Percentiles rank a stretch among this genome's conserved stretches.
These are phyloP conservation scores for Ernsta delagoae DNA, from an alignment of 2,888 invertebrate species.

Conservation along the genomic window DNA sequence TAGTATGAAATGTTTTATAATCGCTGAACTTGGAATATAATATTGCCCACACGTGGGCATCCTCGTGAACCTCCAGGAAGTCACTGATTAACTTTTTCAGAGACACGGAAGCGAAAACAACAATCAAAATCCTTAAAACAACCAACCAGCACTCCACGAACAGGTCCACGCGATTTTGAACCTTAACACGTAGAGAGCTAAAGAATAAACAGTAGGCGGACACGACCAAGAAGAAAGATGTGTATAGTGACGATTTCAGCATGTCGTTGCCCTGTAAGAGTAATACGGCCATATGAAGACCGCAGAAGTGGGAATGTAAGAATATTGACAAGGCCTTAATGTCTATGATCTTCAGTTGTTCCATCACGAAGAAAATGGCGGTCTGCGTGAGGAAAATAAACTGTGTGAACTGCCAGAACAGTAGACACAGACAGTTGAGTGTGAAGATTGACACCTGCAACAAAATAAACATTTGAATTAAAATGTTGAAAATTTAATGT, in stretches of 20 bases:
- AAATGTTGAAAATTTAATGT: too few species aligned
- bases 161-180: slow-evolving; percentile 56
- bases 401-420: slow-evolving; percentile 93
- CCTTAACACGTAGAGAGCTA: slow-evolving; percentile 62
- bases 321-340: slow-evolving; percentile 64
- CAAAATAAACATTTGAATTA: slow-evolving; percentile 31
- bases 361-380: slow-evolving; percentile 89
- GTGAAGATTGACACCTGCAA: slow-evolving; percentile 71
- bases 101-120: slow-evolving; percentile 57
- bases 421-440: slow-evolving; percentile 75
- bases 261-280: slow-evolving; percentile 76
- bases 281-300: slow-evolving; percentile 68
- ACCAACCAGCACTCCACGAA: slow-evolving; percentile 62
- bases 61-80: slow-evolving; percentile 70
- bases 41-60: slow-evolving; percentile 90
- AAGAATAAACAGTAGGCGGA: slow-evolving; percentile 66
- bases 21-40: slow-evolving; percentile 88
- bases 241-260: slow-evolving; percentile 78
- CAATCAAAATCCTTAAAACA: slow-evolving; percentile 55
- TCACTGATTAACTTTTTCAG: slow-evolving; percentile 71
- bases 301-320: slow-evolving; percentile 74
- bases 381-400: slow-evolving; percentile 92
- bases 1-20: slow-evolving; percentile 88
- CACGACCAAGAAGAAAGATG: slow-evolving; percentile 72
- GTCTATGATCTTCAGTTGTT: slow-evolving; percentile 83